These are phyloP conservation scores for Botia almorhae DNA, from an alignment of 2,797 vertebrate species.

Conservation along the genomic window DNA sequence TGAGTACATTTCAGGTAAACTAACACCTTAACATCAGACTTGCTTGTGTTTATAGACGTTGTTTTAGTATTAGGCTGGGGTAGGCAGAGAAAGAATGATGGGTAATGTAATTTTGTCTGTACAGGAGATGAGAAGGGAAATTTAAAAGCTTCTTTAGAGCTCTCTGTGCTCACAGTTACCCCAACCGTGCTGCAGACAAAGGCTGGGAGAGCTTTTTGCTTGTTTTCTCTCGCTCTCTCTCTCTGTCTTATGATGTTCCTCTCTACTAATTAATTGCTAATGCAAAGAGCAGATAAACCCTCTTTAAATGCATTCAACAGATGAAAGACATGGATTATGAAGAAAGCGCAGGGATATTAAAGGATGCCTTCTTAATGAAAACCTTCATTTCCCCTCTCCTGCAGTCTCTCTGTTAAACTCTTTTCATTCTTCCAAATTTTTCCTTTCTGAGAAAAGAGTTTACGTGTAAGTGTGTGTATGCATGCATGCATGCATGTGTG, in stretches of 20 bases:
- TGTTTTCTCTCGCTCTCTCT: constrained; percentile 48
- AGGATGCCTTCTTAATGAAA: constrained; percentile 62
- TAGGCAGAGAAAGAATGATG: constrained; percentile 23
- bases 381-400: constrained; percentile 52
- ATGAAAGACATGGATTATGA: constrained; percentile 68
- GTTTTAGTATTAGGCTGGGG: constrained; percentile 13
- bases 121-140: constrained; percentile 42
- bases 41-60: constrained; percentile 15
- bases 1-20: background rate
- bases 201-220: constrained; percentile 34
- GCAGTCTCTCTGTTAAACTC: constrained; percentile 46
- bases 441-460: constrained; percentile 36
- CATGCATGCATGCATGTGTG: background rate
- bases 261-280: constrained; percentile 71
- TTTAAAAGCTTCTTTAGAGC: constrained; percentile 50
- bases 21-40: background rate
- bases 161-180: constrained; percentile 41
- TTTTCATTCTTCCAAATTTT: constrained; percentile 34
- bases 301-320: constrained; percentile 51
- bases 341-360: constrained; percentile 64
- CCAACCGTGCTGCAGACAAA: constrained; percentile 45
- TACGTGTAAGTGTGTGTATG: constrained; percentile 13
- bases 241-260: constrained; percentile 55
- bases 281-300: constrained; percentile 65
- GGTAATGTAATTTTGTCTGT: constrained; percentile 36